These are phyloP conservation scores for Zootoca vivipara DNA, from an alignment of 2,113 vertebrate species.

Conservation along the genomic window DNA sequence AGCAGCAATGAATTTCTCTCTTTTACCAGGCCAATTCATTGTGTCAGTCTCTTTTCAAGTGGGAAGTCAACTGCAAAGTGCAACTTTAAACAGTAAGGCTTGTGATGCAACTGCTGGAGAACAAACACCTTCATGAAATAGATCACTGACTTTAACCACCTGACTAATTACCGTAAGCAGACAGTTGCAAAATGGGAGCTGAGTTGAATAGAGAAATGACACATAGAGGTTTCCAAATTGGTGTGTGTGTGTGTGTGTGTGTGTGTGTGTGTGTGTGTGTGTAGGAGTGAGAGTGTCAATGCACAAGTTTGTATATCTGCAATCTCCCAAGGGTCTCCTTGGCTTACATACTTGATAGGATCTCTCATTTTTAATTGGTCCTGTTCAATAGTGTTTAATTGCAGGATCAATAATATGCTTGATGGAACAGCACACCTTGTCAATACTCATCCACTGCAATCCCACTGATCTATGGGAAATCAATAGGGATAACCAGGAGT, in stretches of 20 bases:
- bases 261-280: not conserved
- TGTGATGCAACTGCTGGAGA: constrained; percentile 37
- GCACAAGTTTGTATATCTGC: not conserved
- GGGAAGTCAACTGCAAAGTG: constrained; percentile 9
- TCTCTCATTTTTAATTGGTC: rapidly evolving
- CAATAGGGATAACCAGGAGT: not conserved
- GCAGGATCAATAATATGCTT: not conserved
- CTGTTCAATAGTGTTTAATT: not conserved
- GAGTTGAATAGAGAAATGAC: constrained; percentile 42
- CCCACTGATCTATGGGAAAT: not conserved
- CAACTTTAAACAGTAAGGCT: constrained; percentile 15
- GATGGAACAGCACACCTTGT: not conserved
- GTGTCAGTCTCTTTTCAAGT: constrained; percentile 30
- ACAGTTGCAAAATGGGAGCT: constrained; percentile 45
- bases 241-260: too few relatives aligned
- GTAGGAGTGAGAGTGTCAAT: not conserved
- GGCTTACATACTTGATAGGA: not conserved
- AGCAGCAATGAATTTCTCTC: not conserved
- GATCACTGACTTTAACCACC: constrained; percentile 51
- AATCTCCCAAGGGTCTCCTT: not conserved
- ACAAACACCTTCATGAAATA: constrained; percentile 34
- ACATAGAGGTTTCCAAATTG: not conserved
- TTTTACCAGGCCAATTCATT: not conserved
- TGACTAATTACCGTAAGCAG: constrained; percentile 46
- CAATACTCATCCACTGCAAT: not conserved